phyloP scores from a whole-genome alignment of 1,140 invertebrate species.

The Cepaea nemoralis region DNA sequence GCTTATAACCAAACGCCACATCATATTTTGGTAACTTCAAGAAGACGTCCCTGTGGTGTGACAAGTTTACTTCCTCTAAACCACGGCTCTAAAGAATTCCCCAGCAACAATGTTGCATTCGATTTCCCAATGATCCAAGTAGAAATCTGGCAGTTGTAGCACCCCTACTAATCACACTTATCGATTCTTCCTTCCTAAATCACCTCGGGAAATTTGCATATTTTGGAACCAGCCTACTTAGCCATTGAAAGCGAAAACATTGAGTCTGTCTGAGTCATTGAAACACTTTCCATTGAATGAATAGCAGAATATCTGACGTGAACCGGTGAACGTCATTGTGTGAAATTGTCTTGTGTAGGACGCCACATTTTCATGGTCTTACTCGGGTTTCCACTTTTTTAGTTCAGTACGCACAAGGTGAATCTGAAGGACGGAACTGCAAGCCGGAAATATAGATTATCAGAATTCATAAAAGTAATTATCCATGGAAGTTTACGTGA shows the following conservation, averaged over 20 bases:
- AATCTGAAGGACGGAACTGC: background rate
- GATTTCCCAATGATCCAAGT: constrained; percentile 10
- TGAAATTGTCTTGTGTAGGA: constrained; percentile 5
- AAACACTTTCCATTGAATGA: background rate
- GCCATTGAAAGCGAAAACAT: background rate
- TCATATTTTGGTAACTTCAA: no score
- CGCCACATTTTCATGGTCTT: background rate
- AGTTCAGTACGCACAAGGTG: background rate
- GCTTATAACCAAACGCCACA: no score
- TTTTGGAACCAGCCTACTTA: constrained; percentile 3
- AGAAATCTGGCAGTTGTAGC: background rate
- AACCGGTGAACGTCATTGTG: background rate
- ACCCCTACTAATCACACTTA: background rate
- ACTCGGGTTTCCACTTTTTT: background rate
- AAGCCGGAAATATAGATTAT: background rate
- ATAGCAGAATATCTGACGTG: background rate
- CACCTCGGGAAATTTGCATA: constrained; percentile 2
- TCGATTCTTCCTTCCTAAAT: background rate
- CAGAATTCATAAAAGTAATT: background rate
- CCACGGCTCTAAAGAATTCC: background rate
- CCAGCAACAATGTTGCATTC: background rate
- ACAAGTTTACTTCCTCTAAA: constrained; percentile 1
- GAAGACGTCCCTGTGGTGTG: background rate
- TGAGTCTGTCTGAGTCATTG: constrained; percentile 9
- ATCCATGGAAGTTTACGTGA: background rate